Conservation (phyloP, 2,888 invertebrate species). For the Sminthurides aquaticus region DNA sequence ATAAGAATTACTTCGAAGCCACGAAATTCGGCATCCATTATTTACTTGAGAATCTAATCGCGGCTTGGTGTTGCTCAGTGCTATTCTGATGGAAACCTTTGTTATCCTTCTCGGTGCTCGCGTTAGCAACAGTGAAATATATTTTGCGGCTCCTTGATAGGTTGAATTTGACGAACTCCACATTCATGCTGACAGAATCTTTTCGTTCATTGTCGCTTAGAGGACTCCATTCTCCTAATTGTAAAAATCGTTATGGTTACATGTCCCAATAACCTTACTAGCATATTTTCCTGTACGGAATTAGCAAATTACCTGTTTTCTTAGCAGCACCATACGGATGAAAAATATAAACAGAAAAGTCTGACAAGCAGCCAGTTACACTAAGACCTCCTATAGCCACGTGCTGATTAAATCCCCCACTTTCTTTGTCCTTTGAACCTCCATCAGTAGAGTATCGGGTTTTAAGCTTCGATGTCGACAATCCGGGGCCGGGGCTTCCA, state of each 20-base stretch:
- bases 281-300: background rate
- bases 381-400: conserved; percentile 77
- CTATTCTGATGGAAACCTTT: conserved; percentile 27
- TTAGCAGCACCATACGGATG: conserved; percentile 92
- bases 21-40: conserved; percentile 32
- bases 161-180: conserved; percentile 94
- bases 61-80: conserved; percentile 55
- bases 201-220: conserved; percentile 81
- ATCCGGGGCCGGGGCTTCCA: conserved; percentile 27
- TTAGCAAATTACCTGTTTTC: conserved; percentile 56
- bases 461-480: conserved; percentile 13
- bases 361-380: conserved; percentile 90
- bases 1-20: background rate
- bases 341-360: conserved; percentile 96
- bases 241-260: conserved; percentile 45
- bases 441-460: conserved; percentile 27
- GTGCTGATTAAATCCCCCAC: conserved; percentile 46
- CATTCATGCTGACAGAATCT: conserved; percentile 90
- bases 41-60: conserved; percentile 83
- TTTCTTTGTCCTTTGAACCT: conserved; percentile 43
- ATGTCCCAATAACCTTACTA: background rate
- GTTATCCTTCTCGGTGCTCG: conserved; percentile 13
- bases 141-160: conserved; percentile 77
- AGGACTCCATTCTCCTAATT: conserved; percentile 79
- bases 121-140: conserved; percentile 27